Evolutionary conservation across 1,140 invertebrate genomes (phyloP).

Genomic region (Zeugodacus cucurbitae): DNA sequence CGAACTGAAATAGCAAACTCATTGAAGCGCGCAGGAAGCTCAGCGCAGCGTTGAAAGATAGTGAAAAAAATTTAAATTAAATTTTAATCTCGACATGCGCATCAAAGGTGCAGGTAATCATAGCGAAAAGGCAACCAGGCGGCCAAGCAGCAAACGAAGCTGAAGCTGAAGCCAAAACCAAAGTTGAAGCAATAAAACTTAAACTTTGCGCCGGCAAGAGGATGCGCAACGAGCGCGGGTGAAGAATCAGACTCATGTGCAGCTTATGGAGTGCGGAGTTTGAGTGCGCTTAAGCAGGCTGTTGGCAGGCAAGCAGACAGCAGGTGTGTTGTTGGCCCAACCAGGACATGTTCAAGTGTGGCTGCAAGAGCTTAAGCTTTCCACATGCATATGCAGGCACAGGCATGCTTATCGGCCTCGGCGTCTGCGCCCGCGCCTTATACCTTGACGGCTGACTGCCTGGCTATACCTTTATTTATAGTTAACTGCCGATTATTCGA

Average conservation of each 20-base stretch:
- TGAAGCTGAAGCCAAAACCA: background rate
- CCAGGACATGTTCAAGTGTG: constrained; percentile 11
- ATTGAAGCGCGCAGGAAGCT: constrained; percentile 33
- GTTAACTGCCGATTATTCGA: constrained; percentile 20
- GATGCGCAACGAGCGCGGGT: background rate
- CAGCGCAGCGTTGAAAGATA: background rate
- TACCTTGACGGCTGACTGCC: background rate
- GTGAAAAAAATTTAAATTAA: constrained; percentile 41
- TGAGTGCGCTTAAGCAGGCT: background rate
- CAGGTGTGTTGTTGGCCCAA: background rate
- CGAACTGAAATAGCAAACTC: constrained; percentile 17
- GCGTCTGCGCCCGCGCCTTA: too few species aligned
- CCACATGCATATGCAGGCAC: background rate
- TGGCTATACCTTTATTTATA: background rate
- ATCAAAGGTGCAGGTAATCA: constrained; percentile 39
- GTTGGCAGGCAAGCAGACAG: background rate
- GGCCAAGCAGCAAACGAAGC: background rate
- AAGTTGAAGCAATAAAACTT: constrained; percentile 5
- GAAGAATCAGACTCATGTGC: background rate
- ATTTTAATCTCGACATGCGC: constrained; percentile 40
- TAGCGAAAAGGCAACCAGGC: constrained; percentile 24
- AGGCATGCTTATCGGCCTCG: background rate
- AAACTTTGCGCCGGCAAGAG: background rate
- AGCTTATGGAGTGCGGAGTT: background rate
- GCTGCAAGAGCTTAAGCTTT: background rate